A percentile compares a stretch with the other conserved stretches of the same genome.
phyloP scores from a whole-genome alignment of 2,797 vertebrate species.

The Australoheros facetus region DNA sequence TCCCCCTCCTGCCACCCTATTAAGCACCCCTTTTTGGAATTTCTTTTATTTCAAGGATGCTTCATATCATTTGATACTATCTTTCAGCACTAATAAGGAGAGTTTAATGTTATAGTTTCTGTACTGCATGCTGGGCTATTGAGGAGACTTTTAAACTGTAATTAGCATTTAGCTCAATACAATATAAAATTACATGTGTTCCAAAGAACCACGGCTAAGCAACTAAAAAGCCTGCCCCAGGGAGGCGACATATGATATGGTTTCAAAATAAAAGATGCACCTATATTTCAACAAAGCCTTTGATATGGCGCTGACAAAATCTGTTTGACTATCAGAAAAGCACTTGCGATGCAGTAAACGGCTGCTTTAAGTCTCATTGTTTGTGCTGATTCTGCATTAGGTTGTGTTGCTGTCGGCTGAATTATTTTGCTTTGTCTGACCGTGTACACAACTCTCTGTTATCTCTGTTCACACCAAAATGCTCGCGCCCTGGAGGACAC shows the following conservation, averaged over 20 bases:
- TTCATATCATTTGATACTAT: not conserved
- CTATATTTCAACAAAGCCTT: not conserved
- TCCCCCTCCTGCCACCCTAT: not conserved
- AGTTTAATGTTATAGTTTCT: not conserved
- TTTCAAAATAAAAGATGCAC: not conserved
- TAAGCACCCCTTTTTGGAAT: not conserved
- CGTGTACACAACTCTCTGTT: not conserved
- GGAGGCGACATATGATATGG: not conserved
- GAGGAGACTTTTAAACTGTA: not conserved
- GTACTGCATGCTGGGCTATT: not conserved
- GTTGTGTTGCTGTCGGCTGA: conserved; percentile 11
- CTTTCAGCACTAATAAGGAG: not conserved
- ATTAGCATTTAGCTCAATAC: no score
- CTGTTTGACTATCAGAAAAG: not conserved
- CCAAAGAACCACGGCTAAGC: not conserved
- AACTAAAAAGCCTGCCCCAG: not conserved
- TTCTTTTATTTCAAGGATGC: not conserved
- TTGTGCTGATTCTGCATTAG: not conserved
- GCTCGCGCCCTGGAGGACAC: not conserved
- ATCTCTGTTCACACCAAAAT: conserved; percentile 13
- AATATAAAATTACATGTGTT: no score
- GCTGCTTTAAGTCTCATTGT: not conserved
- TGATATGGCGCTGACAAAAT: not conserved
- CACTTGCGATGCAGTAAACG: no score
- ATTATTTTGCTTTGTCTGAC: conserved; percentile 12